These are phyloP conservation scores for Hypercompe scribonia DNA, from an alignment of 2,888 invertebrate species.

Conservation along the genomic window DNA sequence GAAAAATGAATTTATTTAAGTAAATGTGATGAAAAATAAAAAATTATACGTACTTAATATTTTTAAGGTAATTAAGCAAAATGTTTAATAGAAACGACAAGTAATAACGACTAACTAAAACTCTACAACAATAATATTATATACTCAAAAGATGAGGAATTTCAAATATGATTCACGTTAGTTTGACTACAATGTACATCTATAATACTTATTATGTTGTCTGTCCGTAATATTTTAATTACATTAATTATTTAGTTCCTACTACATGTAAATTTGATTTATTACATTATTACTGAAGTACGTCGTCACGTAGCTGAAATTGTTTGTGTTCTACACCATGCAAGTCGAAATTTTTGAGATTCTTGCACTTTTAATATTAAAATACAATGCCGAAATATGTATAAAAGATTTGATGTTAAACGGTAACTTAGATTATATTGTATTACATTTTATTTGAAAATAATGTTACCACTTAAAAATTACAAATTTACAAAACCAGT, in stretches of 20 bases:
- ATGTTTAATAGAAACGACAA: neutral
- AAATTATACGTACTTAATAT: neutral
- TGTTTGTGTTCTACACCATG: neutral
- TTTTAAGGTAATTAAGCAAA: neutral
- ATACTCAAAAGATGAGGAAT: neutral
- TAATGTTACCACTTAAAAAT: too few relatives aligned
- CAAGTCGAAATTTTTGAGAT: neutral
- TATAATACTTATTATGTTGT: neutral
- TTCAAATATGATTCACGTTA: neutral
- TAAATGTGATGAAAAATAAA: neutral
- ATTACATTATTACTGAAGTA: conserved; percentile 1
- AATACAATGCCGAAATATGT: neutral
- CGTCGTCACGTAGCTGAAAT: conserved; percentile 18
- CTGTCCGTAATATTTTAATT: conserved; percentile 29
- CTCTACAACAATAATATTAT: neutral
- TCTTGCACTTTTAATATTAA: neutral
- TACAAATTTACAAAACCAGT: too few relatives aligned
- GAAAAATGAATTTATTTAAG: neutral
- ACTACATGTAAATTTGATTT: conserved; percentile 19
- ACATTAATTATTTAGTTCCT: conserved; percentile 33
- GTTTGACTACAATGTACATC: neutral
- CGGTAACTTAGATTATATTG: neutral
- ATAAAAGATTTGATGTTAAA: neutral
- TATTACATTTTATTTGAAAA: neutral
- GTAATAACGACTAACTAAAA: neutral